Percentiles rank a stretch among this genome's conserved stretches.
These are phyloP conservation scores for Hapalemur alaotrensis DNA, from an alignment of 2,797 vertebrate species.

Conservation along the genomic window DNA sequence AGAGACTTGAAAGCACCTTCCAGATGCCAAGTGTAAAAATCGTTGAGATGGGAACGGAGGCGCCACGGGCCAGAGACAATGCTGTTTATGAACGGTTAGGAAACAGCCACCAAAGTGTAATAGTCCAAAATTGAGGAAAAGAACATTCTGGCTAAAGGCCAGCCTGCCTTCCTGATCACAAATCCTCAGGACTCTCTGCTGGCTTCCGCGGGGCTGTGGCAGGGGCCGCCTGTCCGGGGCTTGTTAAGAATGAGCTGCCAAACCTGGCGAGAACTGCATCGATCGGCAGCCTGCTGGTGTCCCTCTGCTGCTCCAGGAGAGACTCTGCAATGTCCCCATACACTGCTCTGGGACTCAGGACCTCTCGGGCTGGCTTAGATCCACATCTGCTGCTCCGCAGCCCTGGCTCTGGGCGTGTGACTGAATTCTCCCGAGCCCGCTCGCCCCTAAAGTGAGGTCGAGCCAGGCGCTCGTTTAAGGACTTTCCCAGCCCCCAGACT, in stretches of 20 bases:
- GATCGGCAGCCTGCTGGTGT: background rate
- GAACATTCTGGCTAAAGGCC: background rate
- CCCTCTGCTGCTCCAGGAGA: background rate
- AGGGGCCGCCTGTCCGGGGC: background rate
- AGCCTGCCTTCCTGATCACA: background rate
- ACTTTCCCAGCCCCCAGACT: background rate
- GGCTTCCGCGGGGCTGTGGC: background rate
- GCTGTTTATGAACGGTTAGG: background rate
- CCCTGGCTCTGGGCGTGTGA: background rate
- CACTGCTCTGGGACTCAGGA: background rate
- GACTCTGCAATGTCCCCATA: accelerated
- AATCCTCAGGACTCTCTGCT: background rate
- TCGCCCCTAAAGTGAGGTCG: background rate
- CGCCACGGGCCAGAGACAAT: background rate
- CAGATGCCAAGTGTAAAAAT: background rate
- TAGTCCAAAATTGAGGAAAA: background rate
- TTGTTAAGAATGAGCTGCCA: background rate
- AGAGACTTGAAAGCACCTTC: background rate
- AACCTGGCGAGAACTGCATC: background rate
- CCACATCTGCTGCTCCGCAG: background rate
- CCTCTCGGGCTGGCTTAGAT: background rate
- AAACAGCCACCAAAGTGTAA: background rate
- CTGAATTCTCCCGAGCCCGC: background rate
- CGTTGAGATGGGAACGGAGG: background rate
- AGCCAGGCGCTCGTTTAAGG: background rate